Evolutionary conservation across 2,888 invertebrate genomes (phyloP).

Genomic region (Eupsilia transversa): DNA sequence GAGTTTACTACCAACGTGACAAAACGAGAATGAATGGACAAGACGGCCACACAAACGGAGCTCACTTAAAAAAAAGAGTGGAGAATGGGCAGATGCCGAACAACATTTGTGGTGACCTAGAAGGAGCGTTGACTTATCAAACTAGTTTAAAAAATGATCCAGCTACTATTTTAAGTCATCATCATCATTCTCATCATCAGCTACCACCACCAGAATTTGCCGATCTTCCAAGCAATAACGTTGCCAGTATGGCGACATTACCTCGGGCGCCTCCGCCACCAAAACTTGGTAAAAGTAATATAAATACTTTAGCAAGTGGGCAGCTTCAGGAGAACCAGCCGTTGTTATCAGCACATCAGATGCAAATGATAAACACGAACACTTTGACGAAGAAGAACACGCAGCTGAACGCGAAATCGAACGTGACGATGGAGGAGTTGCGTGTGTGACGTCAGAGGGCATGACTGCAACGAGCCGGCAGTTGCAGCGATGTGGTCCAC

Average conservation of each 20-base stretch:
- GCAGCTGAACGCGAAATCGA: slow-evolving; percentile 91
- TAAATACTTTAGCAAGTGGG: slow-evolving; percentile 90
- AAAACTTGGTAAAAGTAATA: slow-evolving; percentile 92
- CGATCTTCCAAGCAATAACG: slow-evolving; percentile 93
- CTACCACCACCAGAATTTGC: slow-evolving; percentile 96
- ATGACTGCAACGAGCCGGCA: slow-evolving; percentile 90
- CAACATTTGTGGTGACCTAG: slow-evolving; percentile 96
- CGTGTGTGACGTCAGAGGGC: slow-evolving; percentile 94
- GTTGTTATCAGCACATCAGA: slow-evolving; percentile 93
- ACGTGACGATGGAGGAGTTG: slow-evolving; percentile 94
- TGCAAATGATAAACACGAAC: slow-evolving; percentile 94
- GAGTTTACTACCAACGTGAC: slow-evolving; percentile 97
- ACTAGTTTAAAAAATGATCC: slow-evolving; percentile 92
- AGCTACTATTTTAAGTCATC: slow-evolving; percentile 93
- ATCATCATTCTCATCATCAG: slow-evolving; percentile 94
- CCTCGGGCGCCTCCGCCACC: slow-evolving; percentile 95
- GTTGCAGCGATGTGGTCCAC: slow-evolving; percentile 88
- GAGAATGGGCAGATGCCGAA: slow-evolving; percentile 97
- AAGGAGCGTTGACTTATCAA: slow-evolving; percentile 89
- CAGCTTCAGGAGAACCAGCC: slow-evolving; percentile 93
- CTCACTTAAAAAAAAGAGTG: slow-evolving; percentile 92
- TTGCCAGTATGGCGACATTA: slow-evolving; percentile 89
- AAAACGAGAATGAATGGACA: slow-evolving; percentile 93
- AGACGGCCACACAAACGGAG: slow-evolving; percentile 88
- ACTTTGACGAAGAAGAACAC: slow-evolving; percentile 95